A percentile compares a stretch with the other conserved stretches of the same genome.
phyloP scores from a whole-genome alignment of 1,140 invertebrate genomes.

The Apis dorsata region DNA sequence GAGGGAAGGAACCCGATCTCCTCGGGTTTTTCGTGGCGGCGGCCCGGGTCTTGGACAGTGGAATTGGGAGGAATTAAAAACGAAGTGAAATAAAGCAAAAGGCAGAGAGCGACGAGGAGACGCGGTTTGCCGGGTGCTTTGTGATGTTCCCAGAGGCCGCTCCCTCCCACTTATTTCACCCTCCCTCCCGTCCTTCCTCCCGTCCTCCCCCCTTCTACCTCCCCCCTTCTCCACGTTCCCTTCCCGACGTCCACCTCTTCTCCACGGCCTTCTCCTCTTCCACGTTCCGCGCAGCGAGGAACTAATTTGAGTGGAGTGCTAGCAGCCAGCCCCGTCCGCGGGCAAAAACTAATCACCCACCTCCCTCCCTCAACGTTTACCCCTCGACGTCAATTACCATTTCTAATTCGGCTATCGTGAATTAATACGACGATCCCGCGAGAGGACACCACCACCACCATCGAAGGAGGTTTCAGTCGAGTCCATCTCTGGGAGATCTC shows the following conservation, averaged over 20 bases:
- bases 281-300: conserved; percentile 59
- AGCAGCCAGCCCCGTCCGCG: conserved; percentile 15
- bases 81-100: conserved; percentile 72
- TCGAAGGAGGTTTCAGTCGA: too few species aligned
- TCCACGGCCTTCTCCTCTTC: neutral
- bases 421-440: conserved; percentile 61
- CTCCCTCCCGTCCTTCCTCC: neutral
- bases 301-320: conserved; percentile 66
- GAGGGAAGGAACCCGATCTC: neutral
- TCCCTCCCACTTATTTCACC: conserved; percentile 44
- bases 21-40: conserved; percentile 55
- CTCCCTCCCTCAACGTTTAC: neutral
- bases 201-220: neutral
- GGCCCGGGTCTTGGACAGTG: conserved; percentile 62
- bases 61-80: conserved; percentile 73
- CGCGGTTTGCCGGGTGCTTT: conserved; percentile 64
- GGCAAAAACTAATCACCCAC: conserved; percentile 67
- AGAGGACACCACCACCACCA: too few species aligned
- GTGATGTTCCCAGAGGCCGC: conserved; percentile 68
- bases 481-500: too few species aligned
- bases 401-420: conserved; percentile 69
- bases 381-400: conserved; percentile 63
- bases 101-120: conserved; percentile 51
- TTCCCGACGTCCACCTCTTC: conserved; percentile 32
- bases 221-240: conserved; percentile 18